Base-by-base conservation (phyloP, 2,888 invertebrate species). In the Dicranocentrus wangi region DNA sequence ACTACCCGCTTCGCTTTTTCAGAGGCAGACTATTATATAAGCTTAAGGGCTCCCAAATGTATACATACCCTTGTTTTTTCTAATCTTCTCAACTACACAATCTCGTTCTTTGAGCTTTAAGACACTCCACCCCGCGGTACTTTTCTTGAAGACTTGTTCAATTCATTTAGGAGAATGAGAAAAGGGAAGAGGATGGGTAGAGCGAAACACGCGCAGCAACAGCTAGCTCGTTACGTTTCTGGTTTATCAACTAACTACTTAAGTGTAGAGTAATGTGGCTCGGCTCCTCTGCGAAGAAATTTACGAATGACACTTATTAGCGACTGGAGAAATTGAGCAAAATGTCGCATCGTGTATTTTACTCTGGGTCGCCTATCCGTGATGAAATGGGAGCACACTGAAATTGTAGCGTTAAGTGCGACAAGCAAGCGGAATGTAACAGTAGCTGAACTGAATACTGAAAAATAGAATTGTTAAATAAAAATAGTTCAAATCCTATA, bases 1-100 rank as follows among this genome's bases (percentile, higher is more conserved):
- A n/a, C n/a, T n/a, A n/a, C n/a, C n/a, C n/a, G 51, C 17, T 17
- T 51, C 51, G 19, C 25, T 55, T 55, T 55, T 28, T 63, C 63
- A 23, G 25, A 61, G 27, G 15, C 27, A 28, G 58, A 21, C 53
- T 70, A 71, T 78, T 70, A 78, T 78, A 78, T 70, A 51, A 71
- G 78, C 78, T 78, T 78, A 79, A 79, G 79, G 79, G 79, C 79
- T 79, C 79, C 79, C 79, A 71, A 51, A 79, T 60, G 79, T 79
- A 79, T 79, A 79, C 79, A 71, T 55, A 39, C 60, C 51, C 60
- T 72, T 79, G 68, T 72, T 79, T 47, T 70, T 70, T 70, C 78
- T 79, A 79, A 79, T 71, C 79, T 72, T 78, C 71, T 70, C 51
- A 47, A 61, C 72, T 72, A 65, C 63, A 60, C 77, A 69, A 69